A percentile compares a stretch with the other conserved stretches of the same genome.
Evolutionary conservation across 2,113 vertebrate genomes (phyloP).

Genomic region (Gavia stellata): DNA sequence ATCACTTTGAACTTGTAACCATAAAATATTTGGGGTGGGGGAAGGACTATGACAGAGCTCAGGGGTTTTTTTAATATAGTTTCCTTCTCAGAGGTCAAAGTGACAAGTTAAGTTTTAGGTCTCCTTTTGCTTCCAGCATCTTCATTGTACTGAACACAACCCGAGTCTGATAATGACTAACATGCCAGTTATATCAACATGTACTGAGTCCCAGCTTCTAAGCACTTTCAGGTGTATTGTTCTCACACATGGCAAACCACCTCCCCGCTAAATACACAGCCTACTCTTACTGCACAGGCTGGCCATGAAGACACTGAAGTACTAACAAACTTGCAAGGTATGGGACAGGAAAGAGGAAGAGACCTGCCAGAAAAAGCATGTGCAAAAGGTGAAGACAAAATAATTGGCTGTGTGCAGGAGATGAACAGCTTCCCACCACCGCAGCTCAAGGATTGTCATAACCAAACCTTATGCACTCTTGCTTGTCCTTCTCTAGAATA

Average conservation of each 20-base stretch:
- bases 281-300: neutral
- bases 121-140: neutral
- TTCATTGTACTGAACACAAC: neutral
- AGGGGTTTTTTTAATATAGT: neutral
- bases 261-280: neutral
- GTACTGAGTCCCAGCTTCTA: neutral
- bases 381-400: neutral
- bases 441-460: neutral
- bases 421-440: neutral
- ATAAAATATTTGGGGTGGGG: neutral
- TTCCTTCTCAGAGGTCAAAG: neutral
- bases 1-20: neutral
- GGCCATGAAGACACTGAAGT: neutral
- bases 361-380: neutral
- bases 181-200: accelerated
- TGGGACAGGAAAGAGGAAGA: neutral
- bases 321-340: neutral
- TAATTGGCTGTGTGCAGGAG: neutral
- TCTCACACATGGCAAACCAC: neutral
- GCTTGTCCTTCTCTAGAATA: neutral
- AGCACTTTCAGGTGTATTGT: neutral
- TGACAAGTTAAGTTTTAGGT: neutral
- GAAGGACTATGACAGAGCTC: neutral
- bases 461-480: neutral
- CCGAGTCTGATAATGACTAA: neutral